A percentile compares a stretch with the other conserved stretches of the same genome.
Evolutionary conservation across 2,797 vertebrate genomes (phyloP).

Genomic region (Acropternis orthonyx): DNA sequence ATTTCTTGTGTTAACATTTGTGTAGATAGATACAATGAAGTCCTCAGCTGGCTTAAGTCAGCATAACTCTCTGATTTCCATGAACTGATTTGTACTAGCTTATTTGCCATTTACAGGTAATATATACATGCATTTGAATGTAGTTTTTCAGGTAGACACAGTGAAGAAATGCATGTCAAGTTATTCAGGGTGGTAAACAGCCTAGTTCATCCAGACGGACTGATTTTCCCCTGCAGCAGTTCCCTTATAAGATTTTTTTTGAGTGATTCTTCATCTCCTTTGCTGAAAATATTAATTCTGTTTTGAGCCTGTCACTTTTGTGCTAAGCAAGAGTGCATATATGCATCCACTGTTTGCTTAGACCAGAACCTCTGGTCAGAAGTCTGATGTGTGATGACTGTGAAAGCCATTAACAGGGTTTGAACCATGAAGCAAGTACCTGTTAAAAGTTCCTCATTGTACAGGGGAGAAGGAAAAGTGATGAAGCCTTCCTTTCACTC

Average conservation of each 20-base stretch:
- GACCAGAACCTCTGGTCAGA: conserved; percentile 23
- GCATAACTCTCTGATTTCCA: neutral
- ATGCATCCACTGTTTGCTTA: conserved; percentile 15
- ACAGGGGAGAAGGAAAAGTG: neutral
- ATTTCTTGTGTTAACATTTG: neutral
- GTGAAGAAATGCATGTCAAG: conserved; percentile 46
- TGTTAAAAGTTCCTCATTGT: neutral
- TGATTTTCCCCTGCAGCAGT: conserved; percentile 57
- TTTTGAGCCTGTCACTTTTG: conserved; percentile 32
- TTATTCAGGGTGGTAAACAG: conserved; percentile 33
- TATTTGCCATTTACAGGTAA: conserved; percentile 52
- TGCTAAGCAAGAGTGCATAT: conserved; percentile 31
- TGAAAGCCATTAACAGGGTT: conserved; percentile 31
- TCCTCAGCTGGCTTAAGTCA: neutral
- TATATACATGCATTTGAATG: neutral
- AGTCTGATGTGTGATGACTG: conserved; percentile 9
- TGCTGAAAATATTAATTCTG: conserved; percentile 50
- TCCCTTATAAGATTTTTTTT: conserved; percentile 39
- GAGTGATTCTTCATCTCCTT: conserved; percentile 65
- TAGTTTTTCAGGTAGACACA: conserved; percentile 49
- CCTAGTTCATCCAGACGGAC: conserved; percentile 51
- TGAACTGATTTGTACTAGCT: neutral
- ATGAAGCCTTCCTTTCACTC: neutral
- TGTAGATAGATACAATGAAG: neutral
- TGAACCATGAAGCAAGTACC: neutral